Evolutionary conservation across 2,113 vertebrate genomes (phyloP).

Genomic region (Cricetomys ansorgei): DNA sequence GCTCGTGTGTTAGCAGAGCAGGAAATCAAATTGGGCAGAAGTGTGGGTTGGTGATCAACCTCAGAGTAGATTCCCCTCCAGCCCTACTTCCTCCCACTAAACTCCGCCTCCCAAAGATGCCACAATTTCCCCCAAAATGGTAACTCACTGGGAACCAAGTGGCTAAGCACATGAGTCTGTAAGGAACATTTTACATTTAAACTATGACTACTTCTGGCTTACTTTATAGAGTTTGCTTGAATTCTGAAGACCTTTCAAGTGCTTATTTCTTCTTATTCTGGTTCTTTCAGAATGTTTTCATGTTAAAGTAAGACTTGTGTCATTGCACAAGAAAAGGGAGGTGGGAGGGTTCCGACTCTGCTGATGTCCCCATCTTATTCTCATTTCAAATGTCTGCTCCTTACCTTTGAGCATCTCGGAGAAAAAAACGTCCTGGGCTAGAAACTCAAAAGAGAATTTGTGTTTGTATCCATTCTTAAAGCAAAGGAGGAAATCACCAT

Average conservation of each 20-base stretch:
- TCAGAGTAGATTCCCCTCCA: background rate
- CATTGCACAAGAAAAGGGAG: background rate
- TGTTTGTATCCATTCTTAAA: conserved; percentile 51
- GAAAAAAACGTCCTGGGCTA: background rate
- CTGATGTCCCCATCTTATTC: background rate
- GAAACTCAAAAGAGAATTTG: conserved; percentile 42
- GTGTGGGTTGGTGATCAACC: background rate
- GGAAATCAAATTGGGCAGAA: background rate
- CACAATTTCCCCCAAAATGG: background rate
- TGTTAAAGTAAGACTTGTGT: background rate
- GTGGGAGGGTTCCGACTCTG: background rate
- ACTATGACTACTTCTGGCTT: background rate
- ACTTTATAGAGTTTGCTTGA: background rate
- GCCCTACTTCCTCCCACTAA: background rate
- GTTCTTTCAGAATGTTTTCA: background rate
- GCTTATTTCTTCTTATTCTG: conserved; percentile 19
- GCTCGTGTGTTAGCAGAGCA: background rate
- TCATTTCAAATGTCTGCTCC: conserved; percentile 1
- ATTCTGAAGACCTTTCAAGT: conserved; percentile 31
- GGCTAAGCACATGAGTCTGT: background rate
- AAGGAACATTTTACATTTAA: background rate
- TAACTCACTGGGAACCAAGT: background rate
- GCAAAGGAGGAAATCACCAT: conserved; percentile 21
- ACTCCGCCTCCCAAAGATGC: background rate
- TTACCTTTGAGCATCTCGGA: conserved; percentile 1